Evolutionary conservation across 2,113 vertebrate species (phyloP).

Genomic region (Blennius ocellaris): DNA sequence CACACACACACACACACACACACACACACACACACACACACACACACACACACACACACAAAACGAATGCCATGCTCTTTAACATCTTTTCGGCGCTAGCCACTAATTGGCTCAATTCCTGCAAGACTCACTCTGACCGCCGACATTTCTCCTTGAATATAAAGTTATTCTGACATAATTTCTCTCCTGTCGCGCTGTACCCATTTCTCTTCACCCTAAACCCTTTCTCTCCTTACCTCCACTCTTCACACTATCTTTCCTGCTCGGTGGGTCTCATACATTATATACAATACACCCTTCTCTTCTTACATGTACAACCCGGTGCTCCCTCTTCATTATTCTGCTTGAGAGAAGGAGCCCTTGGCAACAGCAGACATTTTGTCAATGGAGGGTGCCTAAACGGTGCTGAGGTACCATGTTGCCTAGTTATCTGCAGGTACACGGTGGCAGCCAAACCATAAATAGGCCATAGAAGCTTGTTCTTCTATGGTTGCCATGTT

Average conservation of each 20-base stretch:
- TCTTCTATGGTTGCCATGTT: slow-evolving; percentile 32
- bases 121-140: slow-evolving; percentile 62
- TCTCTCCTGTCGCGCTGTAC: slow-evolving; percentile 39
- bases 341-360: slow-evolving; percentile 28
- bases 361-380: slow-evolving; percentile 56
- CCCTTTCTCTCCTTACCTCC: not conserved
- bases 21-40: not conserved
- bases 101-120: slow-evolving; percentile 64
- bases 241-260: not conserved
- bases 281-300: slow-evolving; percentile 21
- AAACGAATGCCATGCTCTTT: slow-evolving; percentile 26
- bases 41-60: slow-evolving; percentile 27
- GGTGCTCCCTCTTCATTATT: slow-evolving; percentile 51
- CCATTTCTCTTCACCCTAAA: slow-evolving; percentile 6
- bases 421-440: slow-evolving; percentile 39
- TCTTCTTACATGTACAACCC: not conserved
- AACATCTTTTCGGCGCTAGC: slow-evolving; percentile 46
- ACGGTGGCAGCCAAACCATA: slow-evolving; percentile 43
- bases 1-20: not conserved
- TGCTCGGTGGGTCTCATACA: not conserved
- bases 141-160: slow-evolving; percentile 46
- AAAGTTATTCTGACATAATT: slow-evolving; percentile 48
- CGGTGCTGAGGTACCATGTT: slow-evolving; percentile 32
- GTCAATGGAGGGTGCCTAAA: slow-evolving; percentile 61
- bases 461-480: slow-evolving; percentile 26